Percentiles rank a stretch among this genome's conserved stretches.
phyloP scores from a whole-genome alignment of 1,140 invertebrate genomes.

The Diorhabda sublineata region DNA sequence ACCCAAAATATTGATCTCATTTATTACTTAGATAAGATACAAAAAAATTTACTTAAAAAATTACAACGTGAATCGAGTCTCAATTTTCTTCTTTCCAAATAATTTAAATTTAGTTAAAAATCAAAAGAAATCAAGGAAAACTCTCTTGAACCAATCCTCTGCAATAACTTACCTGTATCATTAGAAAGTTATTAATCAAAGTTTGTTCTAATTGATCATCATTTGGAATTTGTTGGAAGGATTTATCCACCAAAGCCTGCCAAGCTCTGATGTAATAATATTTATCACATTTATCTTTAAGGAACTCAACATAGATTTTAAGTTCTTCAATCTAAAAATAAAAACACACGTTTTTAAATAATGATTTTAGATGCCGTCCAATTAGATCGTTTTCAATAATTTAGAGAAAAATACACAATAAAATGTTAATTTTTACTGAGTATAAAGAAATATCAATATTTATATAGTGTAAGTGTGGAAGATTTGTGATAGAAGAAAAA shows the following conservation, averaged over 20 bases:
- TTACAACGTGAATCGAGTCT: too few species aligned
- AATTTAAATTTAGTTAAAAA: too few species aligned
- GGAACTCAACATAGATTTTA: conserved; percentile 31
- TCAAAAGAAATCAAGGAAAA: too few species aligned
- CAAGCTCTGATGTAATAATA: conserved; percentile 34
- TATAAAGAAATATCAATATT: too few species aligned
- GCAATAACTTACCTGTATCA: conserved; percentile 11
- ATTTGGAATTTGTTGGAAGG: conserved; percentile 20
- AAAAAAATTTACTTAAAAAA: too few species aligned
- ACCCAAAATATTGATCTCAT: too few species aligned
- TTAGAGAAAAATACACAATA: not conserved
- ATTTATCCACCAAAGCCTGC: conserved; percentile 32
- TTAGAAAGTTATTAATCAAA: conserved; percentile 14
- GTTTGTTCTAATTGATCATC: conserved; percentile 15
- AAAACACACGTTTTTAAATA: not conserved
- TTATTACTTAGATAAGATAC: too few species aligned
- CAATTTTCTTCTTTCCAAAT: too few species aligned
- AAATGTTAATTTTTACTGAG: too few species aligned
- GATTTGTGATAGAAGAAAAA: too few species aligned
- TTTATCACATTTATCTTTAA: conserved; percentile 27
- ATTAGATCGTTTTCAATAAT: not conserved
- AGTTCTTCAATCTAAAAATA: conserved; percentile 28
- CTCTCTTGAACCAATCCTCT: too few species aligned
- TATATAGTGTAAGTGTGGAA: too few species aligned
- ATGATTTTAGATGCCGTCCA: not conserved